Base-by-base conservation (phyloP, 2,888 invertebrate genomes). In the Toxonevra muliebris region DNA sequence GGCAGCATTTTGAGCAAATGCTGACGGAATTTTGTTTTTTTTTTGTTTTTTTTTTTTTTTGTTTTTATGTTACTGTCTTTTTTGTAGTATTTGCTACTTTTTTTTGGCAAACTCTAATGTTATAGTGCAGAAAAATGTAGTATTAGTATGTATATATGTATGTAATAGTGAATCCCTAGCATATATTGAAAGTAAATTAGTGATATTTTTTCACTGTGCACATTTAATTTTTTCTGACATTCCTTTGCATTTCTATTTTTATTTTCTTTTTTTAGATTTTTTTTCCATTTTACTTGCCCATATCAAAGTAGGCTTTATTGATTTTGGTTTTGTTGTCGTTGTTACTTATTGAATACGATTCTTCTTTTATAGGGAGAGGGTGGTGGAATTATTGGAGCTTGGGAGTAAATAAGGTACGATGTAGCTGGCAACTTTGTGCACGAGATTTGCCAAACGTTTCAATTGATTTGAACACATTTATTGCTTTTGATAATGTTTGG, bases 381-480 rank as follows among this genome's bases (percentile, higher is more conserved):
- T 30, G 30, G 7, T 4, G 5, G 17, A 53, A 53, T 2, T 48
- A 17, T 53, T 15, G 12, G 53, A 53, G 3, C 4, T 3, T 2
- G 17, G 13, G 53, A 17, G 5, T 4, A 3, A 42, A 50, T n/a
- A 1, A 1, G 15, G 12, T 57, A 12, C 42, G 1, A 52, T n/a
- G n/a, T 52, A 52, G 30, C 30, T 4, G 7, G 30, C 30, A 30
- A 30, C n/a, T n/a, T n/a, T n/a, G n/a, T n/a, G 30, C 30, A 30
- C 75, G 73, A 77, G 76, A 76, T 73, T 78, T 77, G 63, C 72
- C 76, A 80, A 80, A 76, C 74, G 75, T 76, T 78, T 79, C 80
- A 80, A 79, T 79, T 79, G 79, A 79, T 80, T 79, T 70, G 69
- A 78, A 76, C 30, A 30, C 79, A 78, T 79, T 79, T 79, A 79